These are phyloP conservation scores for Rhyacichthys aspro DNA, from an alignment of 2,797 vertebrate genomes.

Conservation along the genomic window DNA sequence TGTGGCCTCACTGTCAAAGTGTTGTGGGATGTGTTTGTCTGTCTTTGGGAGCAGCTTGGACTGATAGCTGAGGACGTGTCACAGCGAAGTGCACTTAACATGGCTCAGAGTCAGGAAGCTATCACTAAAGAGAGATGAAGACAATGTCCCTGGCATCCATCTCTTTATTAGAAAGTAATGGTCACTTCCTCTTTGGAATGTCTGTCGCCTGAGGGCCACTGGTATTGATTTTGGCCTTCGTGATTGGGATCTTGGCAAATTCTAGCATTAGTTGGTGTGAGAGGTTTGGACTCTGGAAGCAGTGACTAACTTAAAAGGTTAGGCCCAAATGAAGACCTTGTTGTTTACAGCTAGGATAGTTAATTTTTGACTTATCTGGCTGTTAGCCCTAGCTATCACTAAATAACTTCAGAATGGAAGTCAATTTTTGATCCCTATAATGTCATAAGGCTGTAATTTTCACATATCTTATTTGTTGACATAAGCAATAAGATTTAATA, in stretches of 20 bases:
- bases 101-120: conserved; percentile 41
- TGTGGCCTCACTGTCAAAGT: background rate
- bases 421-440: no score
- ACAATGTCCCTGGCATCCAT: conserved; percentile 57
- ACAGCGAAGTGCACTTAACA: conserved; percentile 52
- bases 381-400: no score
- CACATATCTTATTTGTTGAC: no score
- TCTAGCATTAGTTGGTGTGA: conserved; percentile 27
- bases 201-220: conserved; percentile 62
- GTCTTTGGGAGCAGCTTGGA: background rate
- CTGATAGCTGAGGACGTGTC: conserved; percentile 39
- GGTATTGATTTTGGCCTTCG: conserved; percentile 53
- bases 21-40: conserved; percentile 22
- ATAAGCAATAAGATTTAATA: no score
- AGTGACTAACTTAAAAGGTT: background rate
- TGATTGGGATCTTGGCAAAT: conserved; percentile 72
- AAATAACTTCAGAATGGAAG: no score
- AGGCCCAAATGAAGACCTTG: no score
- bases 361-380: no score
- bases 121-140: conserved; percentile 54
- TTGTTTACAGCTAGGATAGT: no score
- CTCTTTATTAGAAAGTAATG: conserved; percentile 75
- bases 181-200: conserved; percentile 64
- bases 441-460: no score
- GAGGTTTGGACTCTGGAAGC: conserved; percentile 4